Conservation (phyloP, 2,888 invertebrate genomes). For the Argyresthia albistria region DNA sequence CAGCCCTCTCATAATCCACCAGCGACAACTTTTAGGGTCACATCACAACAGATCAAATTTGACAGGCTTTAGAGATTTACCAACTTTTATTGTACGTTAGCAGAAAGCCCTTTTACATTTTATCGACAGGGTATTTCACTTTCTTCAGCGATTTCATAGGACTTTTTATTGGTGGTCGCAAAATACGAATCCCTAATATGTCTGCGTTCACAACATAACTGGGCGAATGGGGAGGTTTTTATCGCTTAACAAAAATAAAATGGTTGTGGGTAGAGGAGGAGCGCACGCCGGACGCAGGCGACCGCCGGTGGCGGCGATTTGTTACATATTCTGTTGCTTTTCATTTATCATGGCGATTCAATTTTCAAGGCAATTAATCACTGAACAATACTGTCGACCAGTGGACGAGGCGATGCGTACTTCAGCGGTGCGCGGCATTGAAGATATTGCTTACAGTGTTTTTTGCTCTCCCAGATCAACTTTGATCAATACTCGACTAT, state of each 20-base stretch:
- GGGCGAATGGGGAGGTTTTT: too few relatives aligned
- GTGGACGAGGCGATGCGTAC: too few relatives aligned
- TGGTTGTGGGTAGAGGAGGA: not conserved
- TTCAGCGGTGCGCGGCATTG: too few relatives aligned
- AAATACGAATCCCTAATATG: too few relatives aligned
- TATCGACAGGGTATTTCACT: too few relatives aligned
- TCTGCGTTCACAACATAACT: too few relatives aligned
- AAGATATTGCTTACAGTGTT: not conserved
- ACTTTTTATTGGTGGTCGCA: too few relatives aligned
- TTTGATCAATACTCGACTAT: not conserved
- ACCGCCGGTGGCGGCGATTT: constrained; percentile 24
- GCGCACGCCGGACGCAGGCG: constrained; percentile 14
- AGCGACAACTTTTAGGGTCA: not conserved
- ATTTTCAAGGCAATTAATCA: constrained; percentile 47
- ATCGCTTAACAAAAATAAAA: too few relatives aligned
- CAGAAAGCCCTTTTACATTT: too few relatives aligned
- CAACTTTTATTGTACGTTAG: not conserved
- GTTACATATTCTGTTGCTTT: constrained; percentile 45
- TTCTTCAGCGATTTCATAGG: too few relatives aligned
- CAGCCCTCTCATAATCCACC: not conserved
- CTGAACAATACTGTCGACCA: constrained; percentile 24
- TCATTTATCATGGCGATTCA: constrained; percentile 46
- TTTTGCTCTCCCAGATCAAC: not conserved
- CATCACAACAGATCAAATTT: not conserved
- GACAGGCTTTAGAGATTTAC: not conserved